Conservation (phyloP, 2,797 vertebrate genomes). For the Poecilia wingei region DNA sequence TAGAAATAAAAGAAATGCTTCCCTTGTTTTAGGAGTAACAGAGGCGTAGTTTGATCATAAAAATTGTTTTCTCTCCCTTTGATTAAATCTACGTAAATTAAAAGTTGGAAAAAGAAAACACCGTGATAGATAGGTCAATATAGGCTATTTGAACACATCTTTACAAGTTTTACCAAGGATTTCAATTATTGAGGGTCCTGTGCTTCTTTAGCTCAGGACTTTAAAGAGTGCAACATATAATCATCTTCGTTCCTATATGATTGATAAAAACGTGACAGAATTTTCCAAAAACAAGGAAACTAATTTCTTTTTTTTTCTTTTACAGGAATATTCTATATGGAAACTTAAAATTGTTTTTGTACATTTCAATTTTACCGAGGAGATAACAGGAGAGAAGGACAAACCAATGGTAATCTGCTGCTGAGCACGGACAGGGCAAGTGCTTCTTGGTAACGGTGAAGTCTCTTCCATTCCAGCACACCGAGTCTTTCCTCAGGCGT, state of each 20-base stretch:
- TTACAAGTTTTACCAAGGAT: background rate
- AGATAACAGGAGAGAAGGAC: background rate
- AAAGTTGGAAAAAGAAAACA: background rate
- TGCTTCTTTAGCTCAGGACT: background rate
- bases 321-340: background rate
- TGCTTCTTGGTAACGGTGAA: conserved; percentile 80
- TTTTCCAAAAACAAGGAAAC: background rate
- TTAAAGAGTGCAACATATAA: background rate
- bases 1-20: background rate
- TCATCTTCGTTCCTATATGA: background rate
- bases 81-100: background rate
- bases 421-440: conserved; percentile 85
- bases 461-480: conserved; percentile 74
- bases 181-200: background rate
- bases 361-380: background rate
- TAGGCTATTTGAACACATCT: background rate
- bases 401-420: conserved; percentile 93
- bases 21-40: background rate
- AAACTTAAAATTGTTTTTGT: background rate
- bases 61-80: background rate
- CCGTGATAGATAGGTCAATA: background rate
- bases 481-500: conserved; percentile 80
- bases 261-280: background rate
- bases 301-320: background rate
- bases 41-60: background rate